Evolutionary conservation across 1,140 invertebrate species (phyloP).

Genomic region (Drosophila santomea): DNA sequence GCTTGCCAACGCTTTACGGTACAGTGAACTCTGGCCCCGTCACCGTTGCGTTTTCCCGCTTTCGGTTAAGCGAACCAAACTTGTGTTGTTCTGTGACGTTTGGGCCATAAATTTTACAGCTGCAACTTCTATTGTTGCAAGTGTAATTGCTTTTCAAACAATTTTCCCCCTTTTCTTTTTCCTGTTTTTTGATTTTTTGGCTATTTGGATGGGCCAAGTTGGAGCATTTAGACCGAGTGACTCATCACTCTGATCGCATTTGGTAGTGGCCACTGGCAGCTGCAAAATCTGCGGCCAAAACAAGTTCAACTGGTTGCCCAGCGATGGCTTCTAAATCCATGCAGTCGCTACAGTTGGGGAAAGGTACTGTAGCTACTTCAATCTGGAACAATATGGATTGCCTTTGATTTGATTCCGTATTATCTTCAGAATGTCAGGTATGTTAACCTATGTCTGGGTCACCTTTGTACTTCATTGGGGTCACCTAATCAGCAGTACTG

Average conservation of each 20-base stretch:
- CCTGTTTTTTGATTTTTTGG: constrained; percentile 24
- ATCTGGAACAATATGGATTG: neutral
- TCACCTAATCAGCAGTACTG: neutral
- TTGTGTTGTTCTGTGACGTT: constrained; percentile 75
- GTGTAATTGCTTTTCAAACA: constrained; percentile 62
- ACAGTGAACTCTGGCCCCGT: constrained; percentile 67
- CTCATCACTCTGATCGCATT: constrained; percentile 56
- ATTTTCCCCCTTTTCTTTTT: constrained; percentile 47
- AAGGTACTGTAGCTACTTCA: neutral
- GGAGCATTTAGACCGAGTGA: constrained; percentile 57
- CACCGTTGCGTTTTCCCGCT: neutral
- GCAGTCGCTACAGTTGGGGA: constrained; percentile 35
- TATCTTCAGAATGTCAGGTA: neutral
- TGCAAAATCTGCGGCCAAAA: constrained; percentile 65
- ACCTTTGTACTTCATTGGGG: neutral
- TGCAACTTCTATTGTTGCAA: constrained; percentile 77
- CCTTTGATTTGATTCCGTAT: neutral
- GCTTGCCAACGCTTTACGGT: constrained; percentile 72
- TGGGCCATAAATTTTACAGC: constrained; percentile 75
- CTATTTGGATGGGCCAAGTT: constrained; percentile 16
- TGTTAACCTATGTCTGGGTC: neutral
- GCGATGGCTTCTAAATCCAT: constrained; percentile 67
- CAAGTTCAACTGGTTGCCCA: constrained; percentile 74
- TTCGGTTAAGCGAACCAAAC: constrained; percentile 27
- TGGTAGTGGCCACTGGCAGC: constrained; percentile 54